Conservation (phyloP, 2,888 invertebrate genomes). For the Tromatobia lineatoria region DNA sequence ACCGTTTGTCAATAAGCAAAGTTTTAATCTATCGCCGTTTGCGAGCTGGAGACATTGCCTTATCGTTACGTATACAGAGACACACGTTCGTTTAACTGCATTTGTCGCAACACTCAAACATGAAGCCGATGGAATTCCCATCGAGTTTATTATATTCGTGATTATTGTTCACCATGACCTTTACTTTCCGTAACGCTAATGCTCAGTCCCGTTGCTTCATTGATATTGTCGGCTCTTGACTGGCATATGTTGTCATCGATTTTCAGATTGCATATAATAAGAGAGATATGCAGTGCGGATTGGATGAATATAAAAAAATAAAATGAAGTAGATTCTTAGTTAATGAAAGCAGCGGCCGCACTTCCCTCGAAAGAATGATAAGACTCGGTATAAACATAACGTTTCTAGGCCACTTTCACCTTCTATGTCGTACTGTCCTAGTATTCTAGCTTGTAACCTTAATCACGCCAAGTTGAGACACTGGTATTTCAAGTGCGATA, state of each 20-base stretch:
- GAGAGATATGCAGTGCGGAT: background rate
- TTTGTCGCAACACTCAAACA: conserved; percentile 2
- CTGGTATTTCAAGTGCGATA: conserved; percentile 67
- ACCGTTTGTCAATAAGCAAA: background rate
- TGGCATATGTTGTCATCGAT: conserved; percentile 36
- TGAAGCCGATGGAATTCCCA: conserved; percentile 25
- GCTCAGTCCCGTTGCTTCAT: conserved; percentile 25
- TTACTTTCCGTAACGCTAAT: conserved; percentile 46
- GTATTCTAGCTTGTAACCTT: conserved; percentile 62
- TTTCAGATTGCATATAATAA: conserved; percentile 10
- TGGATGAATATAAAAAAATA: background rate
- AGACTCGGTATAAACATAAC: conserved; percentile 48
- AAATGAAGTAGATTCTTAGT: conserved; percentile 26
- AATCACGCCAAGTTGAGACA: conserved; percentile 68
- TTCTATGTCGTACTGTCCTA: conserved; percentile 57
- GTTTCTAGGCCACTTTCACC: conserved; percentile 70
- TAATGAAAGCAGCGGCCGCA: conserved; percentile 62
- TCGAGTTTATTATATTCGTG: conserved; percentile 59
- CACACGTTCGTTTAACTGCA: conserved; percentile 9
- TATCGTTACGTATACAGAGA: conserved; percentile 38
- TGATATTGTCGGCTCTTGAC: conserved; percentile 22
- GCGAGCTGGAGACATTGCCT: conserved; percentile 32
- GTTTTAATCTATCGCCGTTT: conserved; percentile 45
- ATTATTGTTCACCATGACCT: conserved; percentile 61
- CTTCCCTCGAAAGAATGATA: conserved; percentile 58